These are phyloP conservation scores for Catharus ustulatus DNA, from an alignment of 2,797 vertebrate genomes.

Conservation along the genomic window DNA sequence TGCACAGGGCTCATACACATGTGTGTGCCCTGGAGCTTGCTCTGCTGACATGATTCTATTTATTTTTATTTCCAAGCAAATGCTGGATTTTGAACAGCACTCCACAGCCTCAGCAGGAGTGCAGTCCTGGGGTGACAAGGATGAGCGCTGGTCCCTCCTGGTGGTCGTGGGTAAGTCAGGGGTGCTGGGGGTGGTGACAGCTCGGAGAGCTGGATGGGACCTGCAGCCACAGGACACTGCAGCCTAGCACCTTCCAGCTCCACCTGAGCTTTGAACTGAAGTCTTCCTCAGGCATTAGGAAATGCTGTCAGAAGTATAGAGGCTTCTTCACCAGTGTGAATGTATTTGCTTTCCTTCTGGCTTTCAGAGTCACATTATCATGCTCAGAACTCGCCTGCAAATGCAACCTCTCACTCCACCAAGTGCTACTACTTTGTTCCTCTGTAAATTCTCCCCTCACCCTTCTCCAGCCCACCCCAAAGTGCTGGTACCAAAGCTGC, in stretches of 20 bases:
- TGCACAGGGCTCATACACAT: not conserved
- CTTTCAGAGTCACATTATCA: not conserved
- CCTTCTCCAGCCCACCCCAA: not conserved
- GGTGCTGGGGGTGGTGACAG: not conserved
- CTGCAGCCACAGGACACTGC: rapidly evolving
- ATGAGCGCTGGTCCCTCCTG: not conserved
- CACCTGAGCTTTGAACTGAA: not conserved
- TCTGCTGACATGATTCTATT: not conserved
- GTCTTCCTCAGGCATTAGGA: not conserved
- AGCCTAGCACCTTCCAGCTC: not conserved
- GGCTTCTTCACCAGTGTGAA: not conserved
- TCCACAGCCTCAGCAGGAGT: not conserved
- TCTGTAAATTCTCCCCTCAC: not conserved
- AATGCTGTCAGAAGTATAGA: not conserved
- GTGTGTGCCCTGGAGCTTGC: not conserved
- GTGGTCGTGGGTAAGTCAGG: not conserved
- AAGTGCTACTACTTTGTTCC: not conserved
- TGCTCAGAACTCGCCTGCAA: not conserved
- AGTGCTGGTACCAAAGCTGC: not conserved
- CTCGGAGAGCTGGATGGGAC: not conserved
- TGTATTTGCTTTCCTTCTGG: not conserved
- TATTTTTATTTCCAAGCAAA: not conserved
- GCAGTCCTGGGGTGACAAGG: not conserved
- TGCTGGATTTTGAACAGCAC: not conserved
- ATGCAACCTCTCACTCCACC: not conserved